Base-by-base conservation (phyloP, 2,888 invertebrate species). In the Pristionchus arcanus region DNA sequence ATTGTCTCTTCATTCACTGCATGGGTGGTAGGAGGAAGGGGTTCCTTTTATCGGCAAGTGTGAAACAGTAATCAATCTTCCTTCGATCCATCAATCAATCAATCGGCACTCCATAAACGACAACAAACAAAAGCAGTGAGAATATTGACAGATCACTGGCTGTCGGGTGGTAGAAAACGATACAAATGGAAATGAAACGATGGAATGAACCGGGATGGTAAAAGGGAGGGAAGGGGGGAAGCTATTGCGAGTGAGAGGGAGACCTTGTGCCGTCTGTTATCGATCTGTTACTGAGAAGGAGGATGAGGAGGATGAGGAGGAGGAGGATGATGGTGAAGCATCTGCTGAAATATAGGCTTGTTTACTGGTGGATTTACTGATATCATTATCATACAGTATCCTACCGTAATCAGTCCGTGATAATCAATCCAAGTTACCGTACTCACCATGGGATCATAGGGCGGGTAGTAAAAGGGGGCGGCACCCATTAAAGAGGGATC, bases 401-500 rank as follows among this genome's bases (percentile, higher is more conserved):
- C 66, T 66, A 66, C 25, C n/a, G n/a, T n/a, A 42, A 49, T 42
- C 77, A 42, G 13, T 42, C 9, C 9, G 21, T 13, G 42, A 28
- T 25, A 77, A 77, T 77, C 21, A 37, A 77, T 77, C 5, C 42
- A 0, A 11, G n/a, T 74, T 81, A 81, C 81, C n/a, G 49, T 81
- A 81, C 34, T 81, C 49, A 49, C 81, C 42, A 28, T 81, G 16
- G 31, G 71, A 19, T 81, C 81, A 16, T 81, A 81, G 25, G 42
- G 81, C 1, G 81, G 81, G 53, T 53, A 81, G 49, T 81, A 81
- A 53, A 81, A 81, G 81, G 16, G 81, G 49, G 37, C 37, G n/a
- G 42, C 42, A 16, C 49, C 81, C 81, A 81, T 81, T 28, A 81
- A n/a, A 4, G 81, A 81, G 19, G 81, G 81, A 81, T 81, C 81